A percentile compares a stretch with the other conserved stretches of the same genome.
phyloP scores from a whole-genome alignment of 2,888 invertebrate genomes.

The Lithophane leautieri region DNA sequence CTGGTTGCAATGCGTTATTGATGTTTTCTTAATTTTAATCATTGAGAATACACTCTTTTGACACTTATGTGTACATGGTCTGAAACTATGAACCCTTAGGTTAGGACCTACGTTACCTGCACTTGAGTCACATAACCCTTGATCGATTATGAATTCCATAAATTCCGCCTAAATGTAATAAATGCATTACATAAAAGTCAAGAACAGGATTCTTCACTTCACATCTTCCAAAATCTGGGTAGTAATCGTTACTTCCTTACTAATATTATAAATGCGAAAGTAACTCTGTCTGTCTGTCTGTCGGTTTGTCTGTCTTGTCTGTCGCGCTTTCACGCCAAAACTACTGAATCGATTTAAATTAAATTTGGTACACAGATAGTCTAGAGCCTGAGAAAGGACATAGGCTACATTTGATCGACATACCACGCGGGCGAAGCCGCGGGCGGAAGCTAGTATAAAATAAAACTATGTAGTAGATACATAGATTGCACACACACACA shows the following conservation, averaged over 20 bases:
- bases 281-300: no score
- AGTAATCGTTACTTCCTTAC: no score
- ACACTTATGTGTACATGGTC: not conserved
- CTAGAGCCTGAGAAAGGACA: no score
- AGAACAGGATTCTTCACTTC: not conserved
- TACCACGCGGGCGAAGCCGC: no score
- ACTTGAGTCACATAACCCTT: not conserved
- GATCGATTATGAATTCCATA: not conserved
- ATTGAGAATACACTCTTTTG: slow-evolving; percentile 14
- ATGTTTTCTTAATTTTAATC: slow-evolving; percentile 7
- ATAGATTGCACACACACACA: no score
- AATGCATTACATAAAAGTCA: not conserved
- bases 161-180: not conserved
- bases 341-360: no score
- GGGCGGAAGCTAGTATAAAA: no score
- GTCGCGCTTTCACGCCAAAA: no score
- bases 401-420: no score
- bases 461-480: not conserved
- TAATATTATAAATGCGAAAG: no score
- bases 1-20: slow-evolving; percentile 39
- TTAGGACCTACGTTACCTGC: not conserved
- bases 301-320: no score
- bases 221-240: not conserved
- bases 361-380: no score
- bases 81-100: not conserved